Conservation (phyloP, 2,888 invertebrate genomes). For the Agapostemon virescens region DNA sequence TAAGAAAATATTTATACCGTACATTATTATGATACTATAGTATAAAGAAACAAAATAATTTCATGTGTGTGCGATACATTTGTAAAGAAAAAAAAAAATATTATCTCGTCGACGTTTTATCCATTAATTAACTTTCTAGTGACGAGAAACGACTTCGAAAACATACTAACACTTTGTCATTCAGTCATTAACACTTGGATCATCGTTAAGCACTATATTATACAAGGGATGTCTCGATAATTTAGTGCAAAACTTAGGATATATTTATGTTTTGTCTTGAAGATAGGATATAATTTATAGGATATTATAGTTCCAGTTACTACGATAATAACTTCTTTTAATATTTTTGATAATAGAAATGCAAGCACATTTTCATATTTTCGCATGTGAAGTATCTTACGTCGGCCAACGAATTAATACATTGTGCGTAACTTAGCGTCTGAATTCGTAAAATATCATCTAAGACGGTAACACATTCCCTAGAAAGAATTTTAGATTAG, state of each 20-base stretch:
- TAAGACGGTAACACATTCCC: conserved; percentile 26
- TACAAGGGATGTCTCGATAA: conserved; percentile 23
- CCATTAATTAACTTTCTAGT: conserved; percentile 44
- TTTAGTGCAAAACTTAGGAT: conserved; percentile 17
- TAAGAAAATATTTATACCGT: conserved; percentile 68
- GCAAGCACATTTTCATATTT: conserved; percentile 15
- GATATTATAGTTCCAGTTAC: conserved; percentile 1
- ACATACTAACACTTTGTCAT: conserved; percentile 44
- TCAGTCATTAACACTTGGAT: conserved; percentile 45
- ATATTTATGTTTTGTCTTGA: neutral
- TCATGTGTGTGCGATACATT: conserved; percentile 61
- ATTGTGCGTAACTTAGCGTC: neutral
- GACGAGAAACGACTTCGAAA: conserved; percentile 28
- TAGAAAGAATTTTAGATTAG: conserved; percentile 19
- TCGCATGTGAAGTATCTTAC: neutral
- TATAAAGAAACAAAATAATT: conserved; percentile 47
- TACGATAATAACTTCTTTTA: conserved; percentile 7
- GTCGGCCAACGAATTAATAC: conserved; percentile 1
- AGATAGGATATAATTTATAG: conserved; percentile 12
- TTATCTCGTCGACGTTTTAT: conserved; percentile 47
- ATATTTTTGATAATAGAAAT: conserved; percentile 24
- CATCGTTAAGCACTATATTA: conserved; percentile 31
- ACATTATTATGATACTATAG: conserved; percentile 57
- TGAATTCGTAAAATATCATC: conserved; percentile 7
- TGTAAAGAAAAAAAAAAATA: conserved; percentile 67